These are phyloP conservation scores for Drosophila ironensis DNA, from an alignment of 1,140 invertebrate species.

Conservation along the genomic window DNA sequence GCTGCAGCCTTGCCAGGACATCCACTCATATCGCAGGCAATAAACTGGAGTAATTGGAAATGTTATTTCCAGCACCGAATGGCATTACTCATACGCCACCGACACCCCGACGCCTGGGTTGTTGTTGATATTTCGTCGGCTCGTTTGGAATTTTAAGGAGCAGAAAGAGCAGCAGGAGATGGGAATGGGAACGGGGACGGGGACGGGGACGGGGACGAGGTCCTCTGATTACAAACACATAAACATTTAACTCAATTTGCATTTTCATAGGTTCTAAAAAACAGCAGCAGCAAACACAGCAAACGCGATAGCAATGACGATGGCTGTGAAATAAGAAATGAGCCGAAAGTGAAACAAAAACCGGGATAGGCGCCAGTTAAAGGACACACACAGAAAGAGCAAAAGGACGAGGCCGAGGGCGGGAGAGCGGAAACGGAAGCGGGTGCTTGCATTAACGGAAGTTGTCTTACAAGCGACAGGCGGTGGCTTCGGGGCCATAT, in stretches of 20 bases:
- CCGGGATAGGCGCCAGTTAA: not conserved
- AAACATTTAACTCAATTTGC: conserved; percentile 67
- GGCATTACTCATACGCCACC: not conserved
- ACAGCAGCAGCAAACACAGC: conserved; percentile 37
- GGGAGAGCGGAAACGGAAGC: conserved; percentile 46
- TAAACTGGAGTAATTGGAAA: conserved; percentile 44
- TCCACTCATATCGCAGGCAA: conserved; percentile 30
- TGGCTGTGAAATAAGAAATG: conserved; percentile 25
- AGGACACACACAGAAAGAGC: not conserved
- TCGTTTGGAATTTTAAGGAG: not conserved
- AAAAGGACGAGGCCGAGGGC: not conserved
- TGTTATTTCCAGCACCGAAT: conserved; percentile 13
- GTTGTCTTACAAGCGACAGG: conserved; percentile 48
- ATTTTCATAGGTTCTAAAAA: conserved; percentile 60
- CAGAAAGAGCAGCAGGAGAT: too few relatives aligned
- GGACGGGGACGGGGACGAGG: not conserved
- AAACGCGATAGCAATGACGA: not conserved
- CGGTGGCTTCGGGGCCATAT: conserved; percentile 1
- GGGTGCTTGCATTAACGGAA: conserved; percentile 64
- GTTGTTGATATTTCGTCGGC: conserved; percentile 14
- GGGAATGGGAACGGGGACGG: not conserved
- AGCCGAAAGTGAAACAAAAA: conserved; percentile 51
- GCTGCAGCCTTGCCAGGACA: too few relatives aligned
- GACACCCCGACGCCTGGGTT: conserved; percentile 2
- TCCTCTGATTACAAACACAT: conserved; percentile 56